Base-by-base conservation (phyloP, 2,113 vertebrate genomes). In the Periophthalmus modestus region DNA sequence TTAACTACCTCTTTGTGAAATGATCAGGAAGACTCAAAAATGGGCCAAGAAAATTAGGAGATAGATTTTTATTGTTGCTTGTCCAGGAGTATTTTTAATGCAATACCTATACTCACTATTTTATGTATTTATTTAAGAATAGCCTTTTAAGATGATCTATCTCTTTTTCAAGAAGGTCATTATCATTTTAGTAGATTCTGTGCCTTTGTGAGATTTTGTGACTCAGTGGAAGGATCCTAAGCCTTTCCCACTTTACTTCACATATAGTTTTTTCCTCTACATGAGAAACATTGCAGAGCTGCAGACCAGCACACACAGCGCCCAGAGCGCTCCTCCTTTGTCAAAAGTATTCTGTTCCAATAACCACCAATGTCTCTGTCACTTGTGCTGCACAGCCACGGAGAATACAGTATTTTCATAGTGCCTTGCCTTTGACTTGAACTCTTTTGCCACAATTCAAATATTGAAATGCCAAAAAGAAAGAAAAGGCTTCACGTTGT, bases 391-490 rank as follows among this genome's bases (percentile, higher is more conserved):
- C 33, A 54, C 11, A 7, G 46, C 36, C 11, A 71, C 24, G 43
- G 18, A 54, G 46, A 36, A 72, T 47, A n/a, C 50, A 34, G 28
- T 23, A 73, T 75, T 74, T 59, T 28, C 55, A 4, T 15, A 68
- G 48, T 36, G n/a, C n/a, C 33, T 43, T 72, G 39, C 72, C 69
- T 79, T 69, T 50, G 58, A 82, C 63, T 73, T 34, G 4, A 76
- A 73, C 61, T 47, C 69, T 72, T 83, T 79, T 71, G 67, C 48
- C n/a, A 21, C 13, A 46, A 79, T 54, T 65, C 65, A 69, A 71
- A 75, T 83, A 77, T 77, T 65, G 63, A 59, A 69, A 80, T 73
- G 57, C 74, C 72, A 73, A 88, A 61, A 58, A 57, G 21, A 24
- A 28, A 70, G 62, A 72, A 81, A 73, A 73, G 46, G 39, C 62